A percentile compares a stretch with the other conserved stretches of the same genome.
Conservation (phyloP, 2,797 vertebrate species). For the Threskiornis aethiopicus region DNA sequence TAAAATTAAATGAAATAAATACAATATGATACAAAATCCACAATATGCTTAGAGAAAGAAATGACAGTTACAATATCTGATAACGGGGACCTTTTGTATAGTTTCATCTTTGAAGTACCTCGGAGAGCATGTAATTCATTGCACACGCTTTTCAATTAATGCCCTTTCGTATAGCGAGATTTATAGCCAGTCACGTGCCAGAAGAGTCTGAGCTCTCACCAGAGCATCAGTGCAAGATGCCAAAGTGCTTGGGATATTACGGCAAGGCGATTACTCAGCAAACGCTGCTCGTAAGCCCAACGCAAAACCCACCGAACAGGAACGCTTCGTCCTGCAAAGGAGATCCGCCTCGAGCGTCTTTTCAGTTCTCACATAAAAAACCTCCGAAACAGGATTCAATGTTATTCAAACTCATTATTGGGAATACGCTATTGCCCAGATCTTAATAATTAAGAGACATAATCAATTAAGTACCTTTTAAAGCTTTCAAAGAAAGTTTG, state of each 20-base stretch:
- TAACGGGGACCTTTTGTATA: constrained; percentile 30
- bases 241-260: constrained; percentile 52
- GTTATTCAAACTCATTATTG: background rate
- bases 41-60: constrained; percentile 84
- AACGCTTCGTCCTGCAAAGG: background rate
- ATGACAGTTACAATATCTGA: constrained; percentile 66
- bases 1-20: constrained; percentile 97
- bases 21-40: constrained; percentile 95
- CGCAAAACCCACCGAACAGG: background rate
- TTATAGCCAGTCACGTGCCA: constrained; percentile 20
- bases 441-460: background rate
- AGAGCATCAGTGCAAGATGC: constrained; percentile 59
- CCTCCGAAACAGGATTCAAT: background rate
- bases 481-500: background rate
- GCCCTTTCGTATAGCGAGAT: constrained; percentile 48
- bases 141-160: constrained; percentile 58
- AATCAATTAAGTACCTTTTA: background rate
- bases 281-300: background rate
- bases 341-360: background rate
- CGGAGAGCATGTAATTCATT: constrained; percentile 57
- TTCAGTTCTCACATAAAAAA: background rate
- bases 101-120: constrained; percentile 52
- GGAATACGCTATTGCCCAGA: background rate
- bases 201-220: constrained; percentile 28
- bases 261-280: background rate